A percentile compares a stretch with the other conserved stretches of the same genome.
phyloP scores from a whole-genome alignment of 1,140 invertebrate genomes.

The Euura saliciscinereae region DNA sequence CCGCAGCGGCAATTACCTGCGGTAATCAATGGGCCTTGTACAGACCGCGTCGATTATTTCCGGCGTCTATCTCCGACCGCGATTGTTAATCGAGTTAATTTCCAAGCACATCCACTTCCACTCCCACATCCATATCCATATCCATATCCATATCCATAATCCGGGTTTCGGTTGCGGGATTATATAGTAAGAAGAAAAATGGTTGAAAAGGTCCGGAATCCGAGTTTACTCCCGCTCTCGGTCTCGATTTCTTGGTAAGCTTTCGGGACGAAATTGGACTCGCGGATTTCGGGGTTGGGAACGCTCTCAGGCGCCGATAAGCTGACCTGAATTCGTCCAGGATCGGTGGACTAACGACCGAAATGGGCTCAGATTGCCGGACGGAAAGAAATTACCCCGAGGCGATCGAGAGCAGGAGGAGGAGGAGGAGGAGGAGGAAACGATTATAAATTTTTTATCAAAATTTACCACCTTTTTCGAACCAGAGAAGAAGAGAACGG shows the following conservation, averaged over 20 bases:
- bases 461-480: too few species aligned
- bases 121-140: too few species aligned
- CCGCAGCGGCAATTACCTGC: conserved; percentile 43
- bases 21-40: conserved; percentile 47
- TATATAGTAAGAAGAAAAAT: neutral
- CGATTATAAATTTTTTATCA: too few species aligned
- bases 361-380: neutral
- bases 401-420: neutral
- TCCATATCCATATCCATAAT: too few species aligned
- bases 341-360: neutral
- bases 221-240: too few species aligned
- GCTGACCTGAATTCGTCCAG: neutral
- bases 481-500: too few species aligned
- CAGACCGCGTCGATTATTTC: conserved; percentile 44
- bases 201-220: too few species aligned
- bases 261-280: neutral
- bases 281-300: neutral
- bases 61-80: conserved; percentile 24
- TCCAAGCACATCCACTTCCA: conserved; percentile 1
- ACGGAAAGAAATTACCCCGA: neutral
- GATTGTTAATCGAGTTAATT: conserved; percentile 43
- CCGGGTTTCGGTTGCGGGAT: too few species aligned
- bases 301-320: neutral
- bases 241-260: neutral
- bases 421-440: too few species aligned